These are phyloP conservation scores for Apodemus speciosus DNA, from an alignment of 2,113 vertebrate genomes.

Conservation along the genomic window DNA sequence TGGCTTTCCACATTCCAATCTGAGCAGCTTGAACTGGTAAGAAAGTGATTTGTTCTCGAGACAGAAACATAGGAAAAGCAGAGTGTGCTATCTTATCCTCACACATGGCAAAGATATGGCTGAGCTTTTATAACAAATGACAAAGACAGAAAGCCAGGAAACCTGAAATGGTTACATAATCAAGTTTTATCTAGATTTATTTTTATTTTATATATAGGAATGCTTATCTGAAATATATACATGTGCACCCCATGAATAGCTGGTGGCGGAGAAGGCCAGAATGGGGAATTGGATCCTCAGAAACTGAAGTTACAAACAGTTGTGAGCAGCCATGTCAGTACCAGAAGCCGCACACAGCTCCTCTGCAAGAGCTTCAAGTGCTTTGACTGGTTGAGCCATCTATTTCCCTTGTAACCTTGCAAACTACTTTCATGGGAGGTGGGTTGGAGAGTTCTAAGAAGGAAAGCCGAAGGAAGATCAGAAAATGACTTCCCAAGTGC, in stretches of 20 bases:
- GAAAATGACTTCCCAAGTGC: background rate
- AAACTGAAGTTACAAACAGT: background rate
- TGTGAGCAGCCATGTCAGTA: background rate
- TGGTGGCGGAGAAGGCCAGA: background rate
- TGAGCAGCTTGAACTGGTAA: slow-evolving; percentile 8
- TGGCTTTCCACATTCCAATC: background rate
- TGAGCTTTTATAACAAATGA: background rate
- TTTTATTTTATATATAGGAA: background rate
- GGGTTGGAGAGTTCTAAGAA: background rate
- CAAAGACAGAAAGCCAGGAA: background rate
- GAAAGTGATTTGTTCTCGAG: background rate
- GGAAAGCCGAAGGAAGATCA: background rate
- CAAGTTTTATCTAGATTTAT: background rate
- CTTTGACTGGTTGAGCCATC: background rate
- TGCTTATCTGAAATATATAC: background rate
- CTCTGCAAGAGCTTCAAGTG: background rate
- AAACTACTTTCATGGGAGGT: background rate
- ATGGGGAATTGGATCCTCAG: background rate
- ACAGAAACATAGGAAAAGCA: background rate
- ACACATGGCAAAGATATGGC: background rate
- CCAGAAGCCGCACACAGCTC: background rate
- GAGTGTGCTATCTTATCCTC: background rate
- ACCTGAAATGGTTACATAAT: background rate
- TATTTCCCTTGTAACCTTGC: background rate
- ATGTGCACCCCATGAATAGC: background rate